Conservation (phyloP, 1,140 invertebrate species). For the Pararge aegeria region DNA sequence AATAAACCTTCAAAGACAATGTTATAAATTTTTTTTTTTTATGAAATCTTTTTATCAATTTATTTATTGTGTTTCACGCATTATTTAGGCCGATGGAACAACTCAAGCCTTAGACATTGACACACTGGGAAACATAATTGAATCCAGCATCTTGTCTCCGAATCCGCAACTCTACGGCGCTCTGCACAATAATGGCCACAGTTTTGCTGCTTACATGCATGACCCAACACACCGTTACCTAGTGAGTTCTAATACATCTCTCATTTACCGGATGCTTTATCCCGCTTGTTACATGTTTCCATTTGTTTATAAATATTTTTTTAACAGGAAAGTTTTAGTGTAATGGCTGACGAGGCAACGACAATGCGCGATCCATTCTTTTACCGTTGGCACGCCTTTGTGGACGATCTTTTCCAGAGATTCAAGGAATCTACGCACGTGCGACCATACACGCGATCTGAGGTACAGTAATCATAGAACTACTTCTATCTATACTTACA, state of each 20-base stretch:
- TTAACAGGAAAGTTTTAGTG: constrained; percentile 75
- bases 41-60: no score
- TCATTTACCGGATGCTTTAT: not conserved
- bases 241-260: constrained; percentile 47
- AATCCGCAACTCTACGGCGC: constrained; percentile 83
- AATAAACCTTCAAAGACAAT: no score
- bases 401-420: constrained; percentile 84
- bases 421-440: constrained; percentile 82
- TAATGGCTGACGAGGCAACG: constrained; percentile 84
- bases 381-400: constrained; percentile 85
- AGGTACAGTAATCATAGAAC: constrained; percentile 52
- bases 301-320: no score
- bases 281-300: no score
- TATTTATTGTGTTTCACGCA: constrained; percentile 11
- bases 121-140: constrained; percentile 83
- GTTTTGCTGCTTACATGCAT: constrained; percentile 81
- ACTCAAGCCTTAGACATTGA: constrained; percentile 80
- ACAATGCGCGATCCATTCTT: constrained; percentile 87
- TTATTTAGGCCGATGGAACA: constrained; percentile 66
- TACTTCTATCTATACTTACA: not conserved
- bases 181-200: constrained; percentile 84
- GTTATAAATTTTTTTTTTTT: no score
- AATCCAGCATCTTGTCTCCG: constrained; percentile 79
- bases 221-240: constrained; percentile 82
- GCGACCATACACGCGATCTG: constrained; percentile 80